Evolutionary conservation across 2,888 invertebrate species (phyloP).

Genomic region (Malthinus flaveolus): DNA sequence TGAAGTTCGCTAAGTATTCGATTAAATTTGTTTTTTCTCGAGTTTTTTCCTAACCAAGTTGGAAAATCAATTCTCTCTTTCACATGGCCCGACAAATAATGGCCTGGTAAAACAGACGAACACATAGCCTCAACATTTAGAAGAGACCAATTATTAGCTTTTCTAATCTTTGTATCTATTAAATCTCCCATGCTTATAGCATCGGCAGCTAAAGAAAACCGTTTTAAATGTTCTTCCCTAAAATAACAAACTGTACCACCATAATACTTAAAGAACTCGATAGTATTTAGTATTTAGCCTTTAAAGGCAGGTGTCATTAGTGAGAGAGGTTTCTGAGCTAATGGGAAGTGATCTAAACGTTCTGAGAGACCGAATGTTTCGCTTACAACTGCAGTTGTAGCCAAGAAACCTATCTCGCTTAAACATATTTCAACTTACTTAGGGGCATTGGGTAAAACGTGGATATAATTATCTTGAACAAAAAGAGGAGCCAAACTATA

Average conservation of each 20-base stretch:
- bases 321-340: no score
- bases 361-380: no score
- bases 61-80: slow-evolving; percentile 87
- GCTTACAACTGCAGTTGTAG: no score
- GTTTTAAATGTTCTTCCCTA: slow-evolving; percentile 64
- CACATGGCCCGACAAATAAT: slow-evolving; percentile 79
- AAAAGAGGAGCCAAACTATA: slow-evolving; percentile 95
- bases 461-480: slow-evolving; percentile 95
- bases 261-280: neutral
- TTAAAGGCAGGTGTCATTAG: no score
- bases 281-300: no score
- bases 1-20: slow-evolving; percentile 83
- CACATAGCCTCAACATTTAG: slow-evolving; percentile 85
- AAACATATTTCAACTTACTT: slow-evolving; percentile 60
- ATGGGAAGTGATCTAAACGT: no score
- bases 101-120: slow-evolving; percentile 89
- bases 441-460: slow-evolving; percentile 74
- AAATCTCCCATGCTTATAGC: slow-evolving; percentile 85
- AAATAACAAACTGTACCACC: slow-evolving; percentile 2
- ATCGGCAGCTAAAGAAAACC: slow-evolving; percentile 81
- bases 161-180: slow-evolving; percentile 80
- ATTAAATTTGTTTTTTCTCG: slow-evolving; percentile 77
- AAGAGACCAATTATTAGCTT: slow-evolving; percentile 82
- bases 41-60: slow-evolving; percentile 95
- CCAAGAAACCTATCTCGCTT: no score